phyloP scores from a whole-genome alignment of 2,888 invertebrate genomes.

The Tenthredo livida region DNA sequence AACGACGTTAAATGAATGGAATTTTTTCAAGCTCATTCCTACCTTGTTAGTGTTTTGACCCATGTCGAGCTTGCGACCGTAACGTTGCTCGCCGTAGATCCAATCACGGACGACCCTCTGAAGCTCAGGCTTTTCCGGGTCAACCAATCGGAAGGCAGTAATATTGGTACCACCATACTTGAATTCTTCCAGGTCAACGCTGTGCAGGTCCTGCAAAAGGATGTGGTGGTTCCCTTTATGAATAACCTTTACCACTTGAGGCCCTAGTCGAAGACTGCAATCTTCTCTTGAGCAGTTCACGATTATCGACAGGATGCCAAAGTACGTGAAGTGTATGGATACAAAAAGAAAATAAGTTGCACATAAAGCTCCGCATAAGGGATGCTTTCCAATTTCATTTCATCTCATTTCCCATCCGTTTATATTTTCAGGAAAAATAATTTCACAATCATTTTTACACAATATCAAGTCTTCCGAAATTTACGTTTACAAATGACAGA shows the following conservation, averaged over 20 bases:
- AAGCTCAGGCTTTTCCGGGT: constrained; percentile 90
- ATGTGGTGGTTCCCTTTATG: constrained; percentile 41
- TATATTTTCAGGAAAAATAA: not conserved
- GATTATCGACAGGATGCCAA: constrained; percentile 19
- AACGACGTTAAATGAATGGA: not conserved
- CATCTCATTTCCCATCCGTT: too few relatives aligned
- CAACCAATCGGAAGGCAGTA: constrained; percentile 94
- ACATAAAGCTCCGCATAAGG: not conserved
- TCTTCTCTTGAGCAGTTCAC: not conserved
- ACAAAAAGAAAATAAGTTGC: not conserved
- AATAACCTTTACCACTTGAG: constrained; percentile 31
- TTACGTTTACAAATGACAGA: not conserved
- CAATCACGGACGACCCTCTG: constrained; percentile 89
- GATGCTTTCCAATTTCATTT: too few relatives aligned
- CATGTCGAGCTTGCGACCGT: constrained; percentile 82
- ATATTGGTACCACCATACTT: constrained; percentile 97
- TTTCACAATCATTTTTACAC: not conserved
- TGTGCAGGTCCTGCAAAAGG: constrained; percentile 89
- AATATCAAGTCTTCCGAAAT: not conserved
- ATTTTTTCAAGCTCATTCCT: constrained; percentile 64
- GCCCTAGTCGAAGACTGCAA: not conserved
- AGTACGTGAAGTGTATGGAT: not conserved
- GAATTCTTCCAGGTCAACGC: constrained; percentile 95
- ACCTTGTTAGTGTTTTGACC: constrained; percentile 82
- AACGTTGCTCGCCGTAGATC: constrained; percentile 87